Evolutionary conservation across 2,888 invertebrate species (phyloP).

Genomic region (Lepidocyrtoides sp.): DNA sequence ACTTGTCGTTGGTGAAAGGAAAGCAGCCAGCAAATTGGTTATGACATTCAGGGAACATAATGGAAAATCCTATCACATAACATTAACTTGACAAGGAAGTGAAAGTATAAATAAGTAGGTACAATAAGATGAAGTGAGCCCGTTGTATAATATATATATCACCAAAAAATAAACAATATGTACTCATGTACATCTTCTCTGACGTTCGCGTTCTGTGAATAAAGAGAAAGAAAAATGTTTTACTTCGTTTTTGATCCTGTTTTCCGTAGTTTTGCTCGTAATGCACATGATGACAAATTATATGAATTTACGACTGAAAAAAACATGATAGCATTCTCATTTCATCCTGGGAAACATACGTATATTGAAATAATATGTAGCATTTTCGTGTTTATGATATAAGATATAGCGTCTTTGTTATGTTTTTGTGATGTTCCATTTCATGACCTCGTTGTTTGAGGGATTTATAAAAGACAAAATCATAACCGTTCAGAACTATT

Average conservation of each 20-base stretch:
- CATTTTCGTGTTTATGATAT: too few relatives aligned
- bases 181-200: not conserved
- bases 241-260: not conserved
- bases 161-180: slow-evolving; percentile 3
- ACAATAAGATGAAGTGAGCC: slow-evolving; percentile 45
- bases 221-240: not conserved
- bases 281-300: slow-evolving; percentile 12
- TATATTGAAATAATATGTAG: too few relatives aligned
- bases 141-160: not conserved
- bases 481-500: too few relatives aligned
- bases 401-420: too few relatives aligned
- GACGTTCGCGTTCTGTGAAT: not conserved
- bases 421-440: too few relatives aligned
- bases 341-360: too few relatives aligned
- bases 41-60: slow-evolving; percentile 73
- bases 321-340: too few relatives aligned
- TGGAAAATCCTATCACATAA: slow-evolving; percentile 77
- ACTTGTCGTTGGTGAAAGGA: slow-evolving; percentile 70
- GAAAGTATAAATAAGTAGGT: slow-evolving; percentile 69
- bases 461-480: too few relatives aligned
- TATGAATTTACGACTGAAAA: not conserved
- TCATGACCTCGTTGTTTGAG: too few relatives aligned
- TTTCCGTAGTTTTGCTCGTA: not conserved
- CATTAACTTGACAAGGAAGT: slow-evolving; percentile 74
- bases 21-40: slow-evolving; percentile 70